Evolutionary conservation across 2,888 invertebrate species (phyloP), one percentile per base, ranked within the genome.

Genomic region (Thera obeliscata): DNA sequence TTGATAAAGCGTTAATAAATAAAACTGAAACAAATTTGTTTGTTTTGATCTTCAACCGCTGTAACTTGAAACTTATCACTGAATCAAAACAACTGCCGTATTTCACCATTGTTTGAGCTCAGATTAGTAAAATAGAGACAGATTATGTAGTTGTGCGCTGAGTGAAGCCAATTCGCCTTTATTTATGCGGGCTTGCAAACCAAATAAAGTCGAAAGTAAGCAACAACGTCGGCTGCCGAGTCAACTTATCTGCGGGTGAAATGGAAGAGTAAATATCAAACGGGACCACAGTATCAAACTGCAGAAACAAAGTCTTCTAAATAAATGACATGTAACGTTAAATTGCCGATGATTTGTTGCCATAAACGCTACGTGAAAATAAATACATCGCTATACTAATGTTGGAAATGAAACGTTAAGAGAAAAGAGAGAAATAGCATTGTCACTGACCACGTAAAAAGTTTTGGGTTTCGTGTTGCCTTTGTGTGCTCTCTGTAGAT

Each of bases 371-470:
- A 79, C 76, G 77, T 76, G 73, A 80, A 85, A 87, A 88, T 81
- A 81, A 77, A 80, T 76, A 88, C 84, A 87, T 85, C 87, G 82
- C 82, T 77, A 22, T 22, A 81, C 78, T 80, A 79, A 87, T 87
- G 85, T 88, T 86, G 81, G 83, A 84, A 88, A 89, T 86, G 86
- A 89, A 90, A 89, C 84, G 86, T 85, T 89, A 88, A 90, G 86
- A 90, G 88, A 89, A 89, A 87, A 87, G 86, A 87, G 84, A 88
- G 85, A 87, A 89, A 89, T 86, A 84, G 86, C 88, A 88, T 90
- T 90, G 91, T 92, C 89, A 90, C 86, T 91, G 91, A 90, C 90
- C 90, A 91, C 89, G 88, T 91, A 91, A 93, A 93, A 93, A 92
- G 91, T 93, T 93, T 93, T 88, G 87, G 90, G 89, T 90, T 90